Evolutionary conservation across 2,113 vertebrate species (phyloP).

Genomic region (Leptosomus discolor): DNA sequence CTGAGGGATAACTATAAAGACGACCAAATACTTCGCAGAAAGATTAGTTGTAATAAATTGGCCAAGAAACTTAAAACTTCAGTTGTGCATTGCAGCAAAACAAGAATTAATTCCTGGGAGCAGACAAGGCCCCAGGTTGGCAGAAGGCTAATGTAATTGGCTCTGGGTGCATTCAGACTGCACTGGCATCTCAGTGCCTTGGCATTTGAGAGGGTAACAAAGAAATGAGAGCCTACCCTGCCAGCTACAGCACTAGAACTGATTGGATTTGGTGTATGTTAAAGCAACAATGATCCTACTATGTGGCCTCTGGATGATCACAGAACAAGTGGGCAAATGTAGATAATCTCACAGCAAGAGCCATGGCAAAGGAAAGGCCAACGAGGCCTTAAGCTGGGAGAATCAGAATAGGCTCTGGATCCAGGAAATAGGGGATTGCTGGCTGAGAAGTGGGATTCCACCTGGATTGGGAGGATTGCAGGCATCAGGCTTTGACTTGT

Average conservation of each 20-base stretch:
- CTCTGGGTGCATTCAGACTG: slow-evolving; percentile 11
- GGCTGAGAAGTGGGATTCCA: background rate
- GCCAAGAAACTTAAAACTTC: slow-evolving; percentile 19
- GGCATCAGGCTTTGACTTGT: background rate
- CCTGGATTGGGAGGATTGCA: background rate
- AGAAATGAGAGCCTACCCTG: slow-evolving; percentile 12
- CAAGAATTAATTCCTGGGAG: slow-evolving; percentile 56
- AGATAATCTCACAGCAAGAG: background rate
- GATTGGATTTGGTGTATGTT: slow-evolving; percentile 27
- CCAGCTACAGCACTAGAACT: slow-evolving; percentile 35
- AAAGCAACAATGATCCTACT: background rate
- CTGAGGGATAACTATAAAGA: background rate
- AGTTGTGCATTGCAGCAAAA: slow-evolving; percentile 44
- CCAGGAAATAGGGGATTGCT: background rate
- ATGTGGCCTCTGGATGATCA: slow-evolving; percentile 12
- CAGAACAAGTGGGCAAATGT: slow-evolving; percentile 23
- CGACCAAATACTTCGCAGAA: background rate
- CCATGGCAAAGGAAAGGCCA: slow-evolving; percentile 1
- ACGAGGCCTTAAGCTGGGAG: background rate
- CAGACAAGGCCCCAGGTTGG: slow-evolving; percentile 27
- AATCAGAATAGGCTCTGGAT: background rate
- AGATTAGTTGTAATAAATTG: slow-evolving; percentile 43
- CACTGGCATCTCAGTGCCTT: background rate
- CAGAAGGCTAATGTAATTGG: slow-evolving; percentile 50
- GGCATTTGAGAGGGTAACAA: slow-evolving; percentile 7